phyloP scores from a whole-genome alignment of 2,888 invertebrate genomes.

The Trisateles emortualis region DNA sequence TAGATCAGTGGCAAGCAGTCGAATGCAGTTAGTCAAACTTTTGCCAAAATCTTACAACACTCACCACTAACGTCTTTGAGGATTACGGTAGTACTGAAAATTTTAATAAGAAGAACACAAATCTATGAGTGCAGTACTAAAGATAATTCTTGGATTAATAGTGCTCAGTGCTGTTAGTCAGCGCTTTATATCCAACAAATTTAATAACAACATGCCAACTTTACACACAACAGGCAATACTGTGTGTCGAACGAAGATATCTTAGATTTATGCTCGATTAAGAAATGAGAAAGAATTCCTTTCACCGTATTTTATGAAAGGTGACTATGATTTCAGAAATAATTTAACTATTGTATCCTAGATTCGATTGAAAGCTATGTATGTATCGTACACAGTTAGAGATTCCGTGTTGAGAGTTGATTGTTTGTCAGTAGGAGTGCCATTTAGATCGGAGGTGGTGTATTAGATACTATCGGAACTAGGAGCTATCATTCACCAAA shows the following conservation, averaged over 20 bases:
- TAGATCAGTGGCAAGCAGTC: conserved; percentile 46
- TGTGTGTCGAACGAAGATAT: conserved; percentile 83
- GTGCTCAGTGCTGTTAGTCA: conserved; percentile 85
- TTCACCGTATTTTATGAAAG: conserved; percentile 65
- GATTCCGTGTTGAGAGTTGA: conserved; percentile 59
- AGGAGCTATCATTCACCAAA: conserved; percentile 76
- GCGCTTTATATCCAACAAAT: conserved; percentile 64
- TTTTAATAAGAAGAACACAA: conserved; percentile 78
- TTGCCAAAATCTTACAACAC: conserved; percentile 83
- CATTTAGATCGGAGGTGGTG: conserved; percentile 63
- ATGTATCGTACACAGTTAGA: conserved; percentile 76
- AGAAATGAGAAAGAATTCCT: conserved; percentile 56
- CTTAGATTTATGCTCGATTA: conserved; percentile 61
- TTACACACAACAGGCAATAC: conserved; percentile 74
- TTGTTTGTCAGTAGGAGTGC: conserved; percentile 68
- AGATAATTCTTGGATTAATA: conserved; percentile 66
- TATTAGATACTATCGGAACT: conserved; percentile 60
- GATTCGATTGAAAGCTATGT: conserved; percentile 61
- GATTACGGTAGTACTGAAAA: conserved; percentile 85
- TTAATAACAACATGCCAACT: conserved; percentile 83
- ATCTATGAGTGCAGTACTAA: conserved; percentile 78
- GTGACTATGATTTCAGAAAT: conserved; percentile 56
- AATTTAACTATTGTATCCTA: conserved; percentile 51
- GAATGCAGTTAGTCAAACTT: conserved; percentile 73
- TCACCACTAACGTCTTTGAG: conserved; percentile 84